Base-by-base conservation (phyloP, 2,797 vertebrate genomes). In the Sebastes nivosus region DNA sequence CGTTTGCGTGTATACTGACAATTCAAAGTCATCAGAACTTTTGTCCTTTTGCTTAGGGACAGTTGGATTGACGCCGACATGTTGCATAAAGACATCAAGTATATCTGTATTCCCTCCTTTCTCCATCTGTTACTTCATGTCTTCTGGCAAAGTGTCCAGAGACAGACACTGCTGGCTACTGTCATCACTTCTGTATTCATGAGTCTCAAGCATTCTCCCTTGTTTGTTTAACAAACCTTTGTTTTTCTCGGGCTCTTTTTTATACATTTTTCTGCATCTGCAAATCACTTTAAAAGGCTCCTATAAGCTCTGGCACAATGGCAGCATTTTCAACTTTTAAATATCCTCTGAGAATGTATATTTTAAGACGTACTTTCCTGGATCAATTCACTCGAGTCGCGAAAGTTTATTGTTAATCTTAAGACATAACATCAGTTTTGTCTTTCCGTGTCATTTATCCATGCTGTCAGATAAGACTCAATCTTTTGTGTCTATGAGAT, bases 121-220 rank as follows among this genome's bases (percentile, higher is more conserved):
- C 32, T 85, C 36, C 60, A 29, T 67, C 42, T 55, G 75, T 60
- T 67, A 52, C 59, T 65, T 60, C 30, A 4, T 16, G 29, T 82
- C 64, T 77, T 63, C 29, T 72, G 65, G 59, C 32, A 32, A 38
- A 30, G 24, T 4, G n/a, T 68, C 32, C 72, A 12, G 36, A 80
- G 72, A 81, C 61, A 69, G 71, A 68, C 69, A 38, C 34, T 72
- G 30, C 55, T 46, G 66, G 68, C 63, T 60, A 24, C 46, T 30
- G 64, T 73, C 76, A 55, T 54, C 75, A 72, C 57, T 68, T 64
- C 38, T 46, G 65, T 34, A 52, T 42, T 68, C 67, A 29, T 11
- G 14, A 71, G 27, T 54, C 63, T 71, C 30, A 65, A 42, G 71
- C 57, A 42, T 29, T 46, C 27, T 12, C 10, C 25, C 7, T 14